Percentiles rank a stretch among this genome's conserved stretches.
phyloP scores from a whole-genome alignment of 2,888 invertebrate genomes.

The Leucania comma region DNA sequence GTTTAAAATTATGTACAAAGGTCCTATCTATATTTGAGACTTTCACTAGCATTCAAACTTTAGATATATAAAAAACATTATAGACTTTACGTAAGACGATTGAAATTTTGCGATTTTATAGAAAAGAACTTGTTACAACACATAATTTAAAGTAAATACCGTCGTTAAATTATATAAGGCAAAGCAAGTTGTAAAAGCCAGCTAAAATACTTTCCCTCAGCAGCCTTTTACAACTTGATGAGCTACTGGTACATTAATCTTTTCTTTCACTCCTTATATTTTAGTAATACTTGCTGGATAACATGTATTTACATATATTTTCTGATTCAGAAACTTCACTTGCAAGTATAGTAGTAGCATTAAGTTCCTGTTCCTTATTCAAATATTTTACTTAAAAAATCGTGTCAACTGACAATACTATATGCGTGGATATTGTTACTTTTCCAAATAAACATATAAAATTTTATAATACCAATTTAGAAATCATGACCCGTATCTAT shows the following conservation, averaged over 20 bases:
- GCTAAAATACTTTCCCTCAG: slow-evolving; percentile 61
- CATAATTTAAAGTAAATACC: slow-evolving; percentile 41
- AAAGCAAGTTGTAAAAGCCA: slow-evolving; percentile 50
- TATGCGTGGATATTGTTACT: slow-evolving; percentile 22
- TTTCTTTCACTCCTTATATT: slow-evolving; percentile 51
- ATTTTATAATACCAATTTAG: slow-evolving; percentile 20
- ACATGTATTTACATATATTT: background rate
- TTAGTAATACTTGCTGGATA: slow-evolving; percentile 16
- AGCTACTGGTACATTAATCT: slow-evolving; percentile 44
- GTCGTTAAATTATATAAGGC: slow-evolving; percentile 58
- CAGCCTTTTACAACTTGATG: slow-evolving; percentile 51
- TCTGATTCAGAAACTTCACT: slow-evolving; percentile 6
- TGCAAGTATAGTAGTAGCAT: background rate
- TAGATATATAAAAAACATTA: slow-evolving; percentile 4
- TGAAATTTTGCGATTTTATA: slow-evolving; percentile 29
- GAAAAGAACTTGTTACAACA: slow-evolving; percentile 39
- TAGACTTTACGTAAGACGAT: slow-evolving; percentile 35
- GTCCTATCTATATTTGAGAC: slow-evolving; percentile 18
- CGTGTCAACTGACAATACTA: background rate
- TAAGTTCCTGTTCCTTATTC: background rate
- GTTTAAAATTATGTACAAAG: slow-evolving; percentile 3
- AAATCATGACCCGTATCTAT: slow-evolving; percentile 2
- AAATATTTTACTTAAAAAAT: background rate
- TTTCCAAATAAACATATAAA: slow-evolving; percentile 26
- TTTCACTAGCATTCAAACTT: slow-evolving; percentile 33